Base-by-base conservation (phyloP, 2,888 invertebrate genomes). In the Lagria hirta region DNA sequence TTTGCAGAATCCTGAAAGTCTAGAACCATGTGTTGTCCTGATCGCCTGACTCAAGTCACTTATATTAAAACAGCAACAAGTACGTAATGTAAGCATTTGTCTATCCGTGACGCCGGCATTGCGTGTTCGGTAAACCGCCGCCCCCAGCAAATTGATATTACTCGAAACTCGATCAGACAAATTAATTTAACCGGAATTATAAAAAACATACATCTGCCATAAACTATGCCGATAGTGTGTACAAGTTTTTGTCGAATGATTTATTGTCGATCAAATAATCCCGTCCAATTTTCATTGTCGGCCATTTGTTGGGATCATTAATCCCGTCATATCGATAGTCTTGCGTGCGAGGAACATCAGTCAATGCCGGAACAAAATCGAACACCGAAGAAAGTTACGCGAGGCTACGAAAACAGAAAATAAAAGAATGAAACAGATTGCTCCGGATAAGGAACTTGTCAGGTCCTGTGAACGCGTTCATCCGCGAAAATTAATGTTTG, bases 401-500 rank as follows among this genome's bases (percentile, higher is more conserved):
- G 54, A 49, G 43, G 27, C 42, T 41, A 36, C 30, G 42, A 30
- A 35, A 30, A 38, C 27, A 29, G 57, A 63, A 62, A 69, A 69
- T 68, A 70, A 69, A 69, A 66, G 66, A 67, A 69, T 63, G 64
- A 67, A 70, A 71, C 68, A 69, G 70, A 72, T 71, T 70, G 69
- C 65, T 58, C 55, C 54, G 68, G 69, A 71, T 71, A 71, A 70
- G 70, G 68, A 69, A 70, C 67, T 70, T 71, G 71, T 71, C 71
- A 71, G 71, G 65, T 68, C 62, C 61, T 62, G 62, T 64, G 67
- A 62, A 66, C 64, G 66, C 67, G 70, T 68, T 71, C 69, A 71
- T 70, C 70, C 70, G 63, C 68, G 70, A 69, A 70, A 72, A 72
- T 71, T 69, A 70, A 72, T 71, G 70, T 68, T 65, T 43, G 43